Percentiles rank a stretch among this genome's conserved stretches.
phyloP scores from a whole-genome alignment of 2,888 invertebrate species.

The Cryptocephalus moraei region DNA sequence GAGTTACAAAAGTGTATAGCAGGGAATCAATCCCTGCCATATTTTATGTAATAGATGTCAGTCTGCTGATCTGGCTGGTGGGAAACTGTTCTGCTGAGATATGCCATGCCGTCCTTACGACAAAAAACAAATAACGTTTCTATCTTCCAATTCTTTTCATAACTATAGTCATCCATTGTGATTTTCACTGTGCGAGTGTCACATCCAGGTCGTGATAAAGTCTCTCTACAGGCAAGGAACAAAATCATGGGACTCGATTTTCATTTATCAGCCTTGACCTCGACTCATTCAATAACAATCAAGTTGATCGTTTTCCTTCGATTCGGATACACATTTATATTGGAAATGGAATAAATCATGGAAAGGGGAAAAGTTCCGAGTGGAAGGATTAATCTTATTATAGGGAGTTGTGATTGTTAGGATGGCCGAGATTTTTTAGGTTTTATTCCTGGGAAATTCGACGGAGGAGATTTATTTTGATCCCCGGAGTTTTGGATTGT shows the following conservation, averaged over 20 bases:
- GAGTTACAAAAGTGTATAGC: no score
- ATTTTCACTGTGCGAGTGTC: conserved; percentile 1
- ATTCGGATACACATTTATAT: conserved; percentile 30
- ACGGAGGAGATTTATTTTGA: background rate
- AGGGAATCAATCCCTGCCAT: no score
- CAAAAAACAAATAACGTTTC: background rate
- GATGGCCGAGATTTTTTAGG: conserved; percentile 1
- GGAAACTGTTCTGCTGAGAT: no score
- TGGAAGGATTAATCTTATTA: conserved; percentile 5
- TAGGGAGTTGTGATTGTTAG: conserved; percentile 1
- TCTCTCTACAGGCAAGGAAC: conserved; percentile 10
- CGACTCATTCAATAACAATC: conserved; percentile 23
- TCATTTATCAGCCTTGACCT: conserved; percentile 24
- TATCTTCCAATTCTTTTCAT: background rate
- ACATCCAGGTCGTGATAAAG: conserved; percentile 17
- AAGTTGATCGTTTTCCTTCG: conserved; percentile 22
- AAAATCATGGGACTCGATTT: conserved; percentile 19
- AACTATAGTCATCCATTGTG: background rate
- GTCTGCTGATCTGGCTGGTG: no score
- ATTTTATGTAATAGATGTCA: no score
- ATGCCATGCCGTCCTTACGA: no score
- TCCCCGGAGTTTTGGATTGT: background rate
- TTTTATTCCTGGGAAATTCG: background rate
- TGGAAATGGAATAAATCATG: conserved; percentile 20
- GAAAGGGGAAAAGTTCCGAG: conserved; percentile 1